A percentile compares a stretch with the other conserved stretches of the same genome.
These are phyloP conservation scores for Mus spretus DNA, from an alignment of 2,797 vertebrate species.

Conservation along the genomic window DNA sequence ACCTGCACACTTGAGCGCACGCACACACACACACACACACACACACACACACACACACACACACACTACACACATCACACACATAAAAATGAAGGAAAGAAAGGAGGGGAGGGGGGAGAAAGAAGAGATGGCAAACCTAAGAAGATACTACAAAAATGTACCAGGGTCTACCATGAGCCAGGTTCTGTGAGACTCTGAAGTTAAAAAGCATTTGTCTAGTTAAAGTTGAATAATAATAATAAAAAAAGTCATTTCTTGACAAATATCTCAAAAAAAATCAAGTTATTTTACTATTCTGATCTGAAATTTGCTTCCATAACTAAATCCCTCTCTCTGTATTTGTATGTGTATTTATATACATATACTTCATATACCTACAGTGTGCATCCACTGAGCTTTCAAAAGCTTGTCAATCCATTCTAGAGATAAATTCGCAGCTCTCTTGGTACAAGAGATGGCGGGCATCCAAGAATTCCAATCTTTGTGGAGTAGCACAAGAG, in stretches of 20 bases:
- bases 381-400: conserved; percentile 25
- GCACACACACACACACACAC: not conserved
- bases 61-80: too few species aligned
- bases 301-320: conserved; percentile 42
- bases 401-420: conserved; percentile 59
- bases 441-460: conserved; percentile 45
- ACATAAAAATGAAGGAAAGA: not conserved
- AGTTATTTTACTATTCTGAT: conserved; percentile 54
- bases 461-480: conserved; percentile 72
- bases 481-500: conserved; percentile 75
- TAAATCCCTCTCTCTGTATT: not conserved
- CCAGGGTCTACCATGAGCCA: not conserved
- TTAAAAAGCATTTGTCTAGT: conserved; percentile 4
- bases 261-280: conserved; percentile 46
- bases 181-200: conserved; percentile 29
- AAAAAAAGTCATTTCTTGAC: not conserved
- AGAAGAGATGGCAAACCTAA: not conserved
- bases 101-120: not conserved
- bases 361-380: not conserved
- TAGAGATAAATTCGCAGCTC: conserved; percentile 65
- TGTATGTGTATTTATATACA: not conserved
- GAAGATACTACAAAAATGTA: conserved; percentile 28
- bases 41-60: not conserved
- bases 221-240: not conserved
- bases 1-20: not conserved